Conservation (phyloP, 1,140 invertebrate species). For the Matsumurasca onukii region DNA sequence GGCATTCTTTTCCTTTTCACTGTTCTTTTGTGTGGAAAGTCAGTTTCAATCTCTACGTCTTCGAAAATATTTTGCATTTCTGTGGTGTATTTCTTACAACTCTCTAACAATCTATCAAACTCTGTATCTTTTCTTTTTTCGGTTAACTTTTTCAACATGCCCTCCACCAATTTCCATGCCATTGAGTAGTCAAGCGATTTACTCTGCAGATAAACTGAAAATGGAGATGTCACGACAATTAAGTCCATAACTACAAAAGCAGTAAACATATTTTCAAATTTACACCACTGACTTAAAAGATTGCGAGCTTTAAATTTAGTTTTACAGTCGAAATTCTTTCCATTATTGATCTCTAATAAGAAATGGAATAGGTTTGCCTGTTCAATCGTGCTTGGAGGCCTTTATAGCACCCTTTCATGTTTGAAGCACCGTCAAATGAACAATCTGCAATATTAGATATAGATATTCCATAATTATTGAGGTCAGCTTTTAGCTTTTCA, state of each 20-base stretch:
- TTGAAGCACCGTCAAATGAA: too few relatives aligned
- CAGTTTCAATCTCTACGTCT: too few relatives aligned
- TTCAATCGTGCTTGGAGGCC: not conserved
- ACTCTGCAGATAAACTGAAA: too few relatives aligned
- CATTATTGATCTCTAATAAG: not conserved
- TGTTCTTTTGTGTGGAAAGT: too few relatives aligned
- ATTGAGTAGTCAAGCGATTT: not conserved
- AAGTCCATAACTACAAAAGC: not conserved
- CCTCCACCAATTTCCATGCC: not conserved
- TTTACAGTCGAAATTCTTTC: slow-evolving; percentile 8
- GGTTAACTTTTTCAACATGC: not conserved
- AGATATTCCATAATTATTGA: too few relatives aligned
- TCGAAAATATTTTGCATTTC: too few relatives aligned
- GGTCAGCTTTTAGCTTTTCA: slow-evolving; percentile 13
- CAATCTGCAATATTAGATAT: not conserved
- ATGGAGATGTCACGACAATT: not conserved
- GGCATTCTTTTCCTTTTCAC: too few relatives aligned
- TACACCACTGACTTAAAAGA: too few relatives aligned
- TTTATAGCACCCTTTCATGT: slow-evolving; percentile 1
- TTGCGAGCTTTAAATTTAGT: not conserved
- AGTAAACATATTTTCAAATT: slow-evolving; percentile 23
- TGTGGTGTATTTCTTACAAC: too few relatives aligned
- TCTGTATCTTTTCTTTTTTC: not conserved
- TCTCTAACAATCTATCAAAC: too few relatives aligned
- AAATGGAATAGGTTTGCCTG: not conserved